Evolutionary conservation across 2,797 vertebrate genomes (phyloP), one percentile per base, ranked within the genome.

Genomic region (Streptopelia turtur): DNA sequence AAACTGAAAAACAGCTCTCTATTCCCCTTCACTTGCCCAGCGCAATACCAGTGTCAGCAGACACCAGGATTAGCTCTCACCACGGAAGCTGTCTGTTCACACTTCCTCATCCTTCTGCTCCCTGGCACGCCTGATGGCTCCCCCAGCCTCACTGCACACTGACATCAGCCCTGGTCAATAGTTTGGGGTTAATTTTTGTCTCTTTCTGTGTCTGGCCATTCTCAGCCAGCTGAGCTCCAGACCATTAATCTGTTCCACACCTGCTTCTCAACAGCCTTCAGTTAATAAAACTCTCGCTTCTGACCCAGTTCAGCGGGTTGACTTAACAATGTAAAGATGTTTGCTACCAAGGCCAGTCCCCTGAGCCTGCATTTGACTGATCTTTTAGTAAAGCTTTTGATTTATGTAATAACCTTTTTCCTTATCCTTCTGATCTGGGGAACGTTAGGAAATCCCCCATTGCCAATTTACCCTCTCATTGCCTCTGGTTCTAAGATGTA

Each of bases 221-320:
- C 81, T 64, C 41, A 77, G 57, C 83, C 83, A 89, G 81, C 70
- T 94, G 92, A 93, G 80, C 80, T 90, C 81, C 77, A 89, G 49
- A 80, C 21, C 37, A 60, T 84, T 75, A 87, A 89, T 93, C 81
- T 87, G 64, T 89, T 93, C 92, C 78, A 92, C 43, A 87, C 78
- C 89, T 85, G 64, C 92, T 95, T 80, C 90, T 93, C 78, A 93
- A 80, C 68, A 85, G 49, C 53, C 41, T 60, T 77, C 82, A 80
- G 82, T 83, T 91, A 91, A 89, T 81, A 95, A 88, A 94, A 88
- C 55, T 74, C 74, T 72, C 94, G 33, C 33, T 94, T 82, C 69
- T 91, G 81, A 93, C 75, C 71, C 52, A 1, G 5, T 92, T 89
- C 47, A 71, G 57, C 1, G 2, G 24, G 22, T 37, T 93, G 76